Base-by-base conservation (phyloP, 1,140 invertebrate species). In the Brachionus angularis region DNA sequence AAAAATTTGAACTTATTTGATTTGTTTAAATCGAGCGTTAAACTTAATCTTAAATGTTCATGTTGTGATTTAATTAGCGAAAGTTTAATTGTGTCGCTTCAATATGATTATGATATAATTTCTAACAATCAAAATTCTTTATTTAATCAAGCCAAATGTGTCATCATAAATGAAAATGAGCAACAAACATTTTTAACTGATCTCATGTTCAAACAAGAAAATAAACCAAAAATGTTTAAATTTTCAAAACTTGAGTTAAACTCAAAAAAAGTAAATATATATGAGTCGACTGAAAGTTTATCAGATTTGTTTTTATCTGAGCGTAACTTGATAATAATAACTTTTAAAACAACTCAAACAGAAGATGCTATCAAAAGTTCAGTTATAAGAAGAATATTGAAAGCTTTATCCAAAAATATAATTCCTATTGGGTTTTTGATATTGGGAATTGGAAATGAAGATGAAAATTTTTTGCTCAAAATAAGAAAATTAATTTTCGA, bases 21-120 rank as follows among this genome's bases (percentile, higher is more conserved):
- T 44, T 46, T 46, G 16, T 14, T 46, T 21, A 46, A 46, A 46
- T 52, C 49, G 31, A 16, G 31, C 36, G 53, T 12, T 58, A 39
- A 39, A 58, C 8, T 18, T 39, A 36, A n/a, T n/a, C n/a, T n/a
- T n/a, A 58, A 34, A 58, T 58, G 36, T 58, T 10, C 53, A 2
- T 58, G 33, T 5, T 58, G 53, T 58, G 23, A 36, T 5, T 10
- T 31, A 12, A 58, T 58, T 18, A 39, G 33, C 14, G 53, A 58
- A 21, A 58, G 33, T 39, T n/a, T 58, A 5, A 25, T 39, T 0
- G 33, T 58, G 18, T 58, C 53, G 18, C 25, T 58, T 23, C 21
- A 39, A 10, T 58, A 58, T 36, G 53, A 58, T 4, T 10, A n/a
- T n/a, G 10, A 39, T 18, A 23, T 25, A 39, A 25, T 25, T 58